These are phyloP conservation scores for Trachelipus rathkii DNA, from an alignment of 1,140 invertebrate species.

Conservation along the genomic window DNA sequence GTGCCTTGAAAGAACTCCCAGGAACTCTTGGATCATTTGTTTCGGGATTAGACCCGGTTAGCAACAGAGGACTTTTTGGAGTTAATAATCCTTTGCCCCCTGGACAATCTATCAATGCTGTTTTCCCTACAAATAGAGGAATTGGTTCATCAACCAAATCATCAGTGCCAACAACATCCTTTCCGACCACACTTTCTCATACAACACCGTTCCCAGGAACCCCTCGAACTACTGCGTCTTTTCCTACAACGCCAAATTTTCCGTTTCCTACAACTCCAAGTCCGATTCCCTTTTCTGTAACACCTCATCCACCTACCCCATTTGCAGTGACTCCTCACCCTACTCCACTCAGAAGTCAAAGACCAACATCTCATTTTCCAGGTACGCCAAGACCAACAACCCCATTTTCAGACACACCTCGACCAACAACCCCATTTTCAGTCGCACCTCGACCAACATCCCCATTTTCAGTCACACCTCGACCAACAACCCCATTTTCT, in stretches of 20 bases:
- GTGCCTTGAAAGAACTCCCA: not conserved
- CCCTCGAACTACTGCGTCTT: not conserved
- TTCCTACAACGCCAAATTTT: constrained; percentile 4
- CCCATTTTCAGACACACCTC: not conserved
- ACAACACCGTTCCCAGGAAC: not conserved
- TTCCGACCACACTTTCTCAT: not conserved
- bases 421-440: not conserved
- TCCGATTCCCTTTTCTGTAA: constrained; percentile 12
- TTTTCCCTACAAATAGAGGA: no score
- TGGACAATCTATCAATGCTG: no score
- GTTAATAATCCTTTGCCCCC: not conserved
- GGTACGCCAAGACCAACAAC: no score
- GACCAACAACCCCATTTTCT: not conserved
- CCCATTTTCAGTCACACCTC: not conserved
- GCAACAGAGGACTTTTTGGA: not conserved
- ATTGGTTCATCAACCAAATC: no score
- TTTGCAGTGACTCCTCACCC: not conserved
- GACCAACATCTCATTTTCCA: no score
- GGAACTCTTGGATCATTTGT: not conserved
- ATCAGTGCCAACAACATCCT: not conserved
- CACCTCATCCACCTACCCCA: constrained; percentile 22
- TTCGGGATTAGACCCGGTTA: not conserved
- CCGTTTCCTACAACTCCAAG: not conserved
- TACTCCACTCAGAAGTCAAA: not conserved
- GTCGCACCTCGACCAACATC: no score